These are phyloP conservation scores for Aulostomus chinensis DNA, from an alignment of 2,797 vertebrate genomes.

Conservation along the genomic window DNA sequence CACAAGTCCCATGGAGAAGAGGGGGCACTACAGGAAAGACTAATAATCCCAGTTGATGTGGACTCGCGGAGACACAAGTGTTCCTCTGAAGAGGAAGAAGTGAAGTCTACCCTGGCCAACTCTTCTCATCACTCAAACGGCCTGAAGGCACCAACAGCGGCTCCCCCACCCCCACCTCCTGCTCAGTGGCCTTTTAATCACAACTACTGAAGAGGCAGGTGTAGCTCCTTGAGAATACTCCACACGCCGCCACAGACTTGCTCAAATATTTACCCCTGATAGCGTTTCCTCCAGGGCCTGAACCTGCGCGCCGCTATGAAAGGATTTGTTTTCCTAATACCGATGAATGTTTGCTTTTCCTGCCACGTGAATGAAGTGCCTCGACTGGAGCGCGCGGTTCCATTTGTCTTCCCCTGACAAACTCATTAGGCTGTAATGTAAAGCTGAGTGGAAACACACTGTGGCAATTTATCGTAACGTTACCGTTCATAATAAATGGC, in stretches of 20 bases:
- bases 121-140: too few species aligned
- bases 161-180: too few species aligned
- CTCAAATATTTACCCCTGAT: conserved; percentile 81
- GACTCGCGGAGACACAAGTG: too few species aligned
- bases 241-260: conserved; percentile 65
- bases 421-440: conserved; percentile 62
- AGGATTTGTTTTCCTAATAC: conserved; percentile 73
- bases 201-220: conserved; percentile 48
- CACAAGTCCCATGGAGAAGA: too few species aligned
- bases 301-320: conserved; percentile 58
- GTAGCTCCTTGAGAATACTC: conserved; percentile 55
- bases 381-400: conserved; percentile 42
- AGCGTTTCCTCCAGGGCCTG: conserved; percentile 64
- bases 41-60: too few species aligned
- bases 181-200: conserved; percentile 31
- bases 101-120: too few species aligned
- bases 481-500: conserved; percentile 52
- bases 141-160: too few species aligned
- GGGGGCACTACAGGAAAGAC: too few species aligned
- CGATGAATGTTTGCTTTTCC: conserved; percentile 69
- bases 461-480: conserved; percentile 31
- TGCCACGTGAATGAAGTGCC: conserved; percentile 62
- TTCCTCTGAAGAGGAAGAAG: too few species aligned
- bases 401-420: conserved; percentile 57
- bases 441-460: conserved; percentile 33